Base-by-base conservation (phyloP, 1,140 invertebrate genomes). In the Homarus americanus region DNA sequence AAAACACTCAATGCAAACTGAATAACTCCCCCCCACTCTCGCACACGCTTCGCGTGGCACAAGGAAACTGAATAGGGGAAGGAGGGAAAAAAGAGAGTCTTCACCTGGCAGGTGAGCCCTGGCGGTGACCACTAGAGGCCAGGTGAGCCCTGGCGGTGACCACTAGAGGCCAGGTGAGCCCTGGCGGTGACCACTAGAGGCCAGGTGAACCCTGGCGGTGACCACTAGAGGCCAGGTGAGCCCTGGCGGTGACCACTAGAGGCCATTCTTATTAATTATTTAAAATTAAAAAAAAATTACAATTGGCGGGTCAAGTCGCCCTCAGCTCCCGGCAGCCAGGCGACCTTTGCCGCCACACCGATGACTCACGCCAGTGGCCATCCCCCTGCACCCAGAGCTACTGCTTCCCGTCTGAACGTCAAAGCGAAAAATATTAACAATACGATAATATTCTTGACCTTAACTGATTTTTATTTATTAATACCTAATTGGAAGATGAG, bases 341-440 rank as follows among this genome's bases (percentile, higher is more conserved):
- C 41, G 28, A 82, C 80, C 80, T 66, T 82, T 38, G 49, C 80
- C 80, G 49, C 80, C 80, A 58, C 80, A n/a, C 49, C 80, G 12
- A 36, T 58, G 80, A 82, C 80, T 66, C 80, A 58, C 20, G 34
- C 58, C 53, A 15, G 12, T 7, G 38, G 49, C 80, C 53, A 49
- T 28, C 34, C 12, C 58, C 58, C 44, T 82, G 58, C 49, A 82
- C 79, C 41, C 4, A 17, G 12, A 15, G 53, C 20, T 72, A 36
- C n/a, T 41, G n/a, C 9, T 38, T 84, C 40, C 34, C 40, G 1
- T 69, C 53, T 58, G 10, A 58, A 58, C 24, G 3, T 15, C 2
- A n/a, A n/a, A n/a, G n/a, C n/a, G n/a, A n/a, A n/a, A n/a, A n/a
- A n/a, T n/a, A n/a, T n/a, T n/a, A n/a, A n/a, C n/a, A n/a, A n/a